phyloP scores from a whole-genome alignment of 2,113 vertebrate genomes.

The Ptilorrhoa leucosticta region DNA sequence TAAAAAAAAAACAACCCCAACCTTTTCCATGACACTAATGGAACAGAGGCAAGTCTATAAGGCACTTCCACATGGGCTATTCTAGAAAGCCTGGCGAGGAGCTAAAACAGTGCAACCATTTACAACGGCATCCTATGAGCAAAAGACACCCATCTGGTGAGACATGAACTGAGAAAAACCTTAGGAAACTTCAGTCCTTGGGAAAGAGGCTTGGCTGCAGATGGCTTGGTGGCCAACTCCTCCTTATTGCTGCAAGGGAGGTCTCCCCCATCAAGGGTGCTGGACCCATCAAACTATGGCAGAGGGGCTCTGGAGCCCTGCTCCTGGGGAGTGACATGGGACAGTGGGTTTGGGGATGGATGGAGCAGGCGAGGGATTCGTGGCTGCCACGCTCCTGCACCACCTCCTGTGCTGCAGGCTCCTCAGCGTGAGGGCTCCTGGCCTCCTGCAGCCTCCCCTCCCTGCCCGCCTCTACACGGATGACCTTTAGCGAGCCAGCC shows the following conservation, averaged over 20 bases:
- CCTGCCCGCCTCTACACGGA: fast-evolving
- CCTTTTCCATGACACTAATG: conserved; percentile 65
- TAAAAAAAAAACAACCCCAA: conserved; percentile 47
- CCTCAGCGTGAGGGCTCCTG: fast-evolving
- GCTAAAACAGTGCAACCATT: conserved; percentile 40
- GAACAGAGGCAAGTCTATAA: conserved; percentile 60
- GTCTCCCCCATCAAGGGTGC: background rate
- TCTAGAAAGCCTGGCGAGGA: conserved; percentile 31
- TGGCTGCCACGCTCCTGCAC: background rate
- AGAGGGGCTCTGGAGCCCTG: background rate
- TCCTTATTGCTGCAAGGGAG: background rate
- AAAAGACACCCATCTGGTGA: background rate
- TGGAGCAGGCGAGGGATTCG: background rate
- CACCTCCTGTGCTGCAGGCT: background rate
- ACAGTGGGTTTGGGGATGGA: background rate
- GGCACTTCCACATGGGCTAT: conserved; percentile 63
- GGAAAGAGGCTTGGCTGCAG: background rate
- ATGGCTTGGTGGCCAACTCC: background rate
- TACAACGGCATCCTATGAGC: background rate
- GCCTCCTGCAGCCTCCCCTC: background rate
- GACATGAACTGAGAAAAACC: background rate
- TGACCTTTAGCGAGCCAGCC: background rate
- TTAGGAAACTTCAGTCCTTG: background rate
- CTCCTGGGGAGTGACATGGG: fast-evolving
- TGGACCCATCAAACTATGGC: background rate